Conservation (phyloP, 2,797 vertebrate species). For the Pipistrellus kuhlii region DNA sequence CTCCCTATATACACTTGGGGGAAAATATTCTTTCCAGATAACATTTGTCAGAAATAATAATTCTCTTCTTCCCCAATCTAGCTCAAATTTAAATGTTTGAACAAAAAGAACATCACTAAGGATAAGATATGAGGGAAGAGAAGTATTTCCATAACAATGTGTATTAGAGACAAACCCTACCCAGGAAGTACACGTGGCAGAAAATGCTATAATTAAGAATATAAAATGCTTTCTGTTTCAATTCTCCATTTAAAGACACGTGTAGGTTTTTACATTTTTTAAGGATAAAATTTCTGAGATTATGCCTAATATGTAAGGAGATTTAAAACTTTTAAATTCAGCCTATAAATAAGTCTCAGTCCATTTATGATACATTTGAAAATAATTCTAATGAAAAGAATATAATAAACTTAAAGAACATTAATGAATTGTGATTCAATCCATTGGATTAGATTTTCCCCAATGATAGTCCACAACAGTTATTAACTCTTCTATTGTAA, state of each 20-base stretch:
- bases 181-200: not conserved
- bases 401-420: not conserved
- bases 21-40: constrained; percentile 61
- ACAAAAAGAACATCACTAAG: constrained; percentile 53
- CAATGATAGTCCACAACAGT: no score
- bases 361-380: not conserved
- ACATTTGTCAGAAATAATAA: constrained; percentile 66
- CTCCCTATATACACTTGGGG: constrained; percentile 30
- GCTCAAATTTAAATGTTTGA: constrained; percentile 63
- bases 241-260: constrained; percentile 11
- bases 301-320: not conserved
- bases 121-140: not conserved
- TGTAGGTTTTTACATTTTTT: not conserved
- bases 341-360: not conserved
- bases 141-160: constrained; percentile 52
- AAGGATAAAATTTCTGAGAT: constrained; percentile 38
- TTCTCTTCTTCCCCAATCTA: constrained; percentile 28
- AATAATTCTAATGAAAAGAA: not conserved
- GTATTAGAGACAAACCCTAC: not conserved
- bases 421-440: not conserved
- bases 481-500: not conserved
- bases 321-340: not conserved
- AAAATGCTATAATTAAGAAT: not conserved
- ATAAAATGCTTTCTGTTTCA: not conserved
- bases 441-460: not conserved